Base-by-base conservation (phyloP, 2,888 invertebrate genomes). In the Philonicus albiceps region DNA sequence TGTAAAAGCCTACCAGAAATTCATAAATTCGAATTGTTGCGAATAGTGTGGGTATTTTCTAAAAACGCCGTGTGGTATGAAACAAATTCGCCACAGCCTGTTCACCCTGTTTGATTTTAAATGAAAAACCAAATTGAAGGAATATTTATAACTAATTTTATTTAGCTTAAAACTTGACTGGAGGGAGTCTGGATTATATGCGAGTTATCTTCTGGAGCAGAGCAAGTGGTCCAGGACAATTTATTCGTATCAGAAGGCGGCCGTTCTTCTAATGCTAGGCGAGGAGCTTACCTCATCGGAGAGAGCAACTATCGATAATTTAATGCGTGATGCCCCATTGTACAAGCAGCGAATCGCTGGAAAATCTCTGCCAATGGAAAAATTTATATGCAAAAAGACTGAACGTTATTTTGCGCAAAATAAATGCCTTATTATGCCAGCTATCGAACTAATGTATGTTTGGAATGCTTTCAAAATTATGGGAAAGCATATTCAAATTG, bases 291-390 rank as follows among this genome's bases (percentile, higher is more conserved):
- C 93, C 3, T 89, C 91, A 1, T 92, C 93, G 11, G 94, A 95
- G 88, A 92, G 92, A 83, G 92, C 93, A 31, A 94, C 94, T 75
- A 93, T 96, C 81, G 93, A 94, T 81, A 93, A 93, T 76, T 92
- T 97, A 13, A 95, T 97, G 94, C 94, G 93, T 22, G 89, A 95
- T 89, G 97, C 97, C 5, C 96, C 98, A 2, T 93, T 93, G 85
- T 95, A 95, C 91, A 97, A 97, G 90, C 97, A 98, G 90, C 94
- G 97, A 86, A 97, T 99, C 86, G 98, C 98, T 40, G 99, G 99
- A 0, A 99, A 99, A 93, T 98, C 98, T 0, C 93, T 99, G 88
- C 99, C 99, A 1, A 96, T 98, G 95, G 99, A 99, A 92, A 99
- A 99, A 92, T 99, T 98, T 92, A 96, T 96, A 75, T 95, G 97